These are phyloP conservation scores for Tragulus kanchil DNA, from an alignment of 2,113 vertebrate genomes.

Conservation along the genomic window DNA sequence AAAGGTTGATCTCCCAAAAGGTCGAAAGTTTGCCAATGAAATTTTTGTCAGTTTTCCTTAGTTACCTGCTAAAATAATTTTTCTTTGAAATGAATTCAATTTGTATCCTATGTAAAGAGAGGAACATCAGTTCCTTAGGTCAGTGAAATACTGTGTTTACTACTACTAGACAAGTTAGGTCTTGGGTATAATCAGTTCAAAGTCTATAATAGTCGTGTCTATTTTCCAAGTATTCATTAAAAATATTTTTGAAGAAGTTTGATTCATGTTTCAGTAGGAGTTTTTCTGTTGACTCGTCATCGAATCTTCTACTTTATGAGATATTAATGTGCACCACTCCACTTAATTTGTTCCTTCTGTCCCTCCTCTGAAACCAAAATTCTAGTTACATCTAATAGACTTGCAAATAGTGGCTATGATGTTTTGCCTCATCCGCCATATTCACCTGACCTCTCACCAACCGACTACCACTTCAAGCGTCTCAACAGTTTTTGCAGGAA, in stretches of 20 bases:
- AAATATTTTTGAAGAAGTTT: conserved; percentile 65
- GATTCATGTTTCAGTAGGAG: conserved; percentile 38
- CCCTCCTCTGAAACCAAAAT: conserved; percentile 51
- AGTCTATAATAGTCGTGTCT: conserved; percentile 40
- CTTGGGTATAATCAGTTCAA: conserved; percentile 27
- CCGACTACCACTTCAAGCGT: not conserved
- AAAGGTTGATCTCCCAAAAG: conserved; percentile 35
- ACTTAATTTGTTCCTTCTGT: conserved; percentile 65
- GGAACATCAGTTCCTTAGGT: conserved; percentile 37
- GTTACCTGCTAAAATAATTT: conserved; percentile 39
- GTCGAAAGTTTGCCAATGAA: conserved; percentile 1
- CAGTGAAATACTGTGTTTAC: not conserved
- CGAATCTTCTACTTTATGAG: conserved; percentile 57
- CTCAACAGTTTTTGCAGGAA: not conserved
- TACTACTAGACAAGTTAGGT: conserved; percentile 35
- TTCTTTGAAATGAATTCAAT: conserved; percentile 48
- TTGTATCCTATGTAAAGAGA: conserved; percentile 20
- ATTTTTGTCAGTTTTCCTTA: conserved; percentile 44
- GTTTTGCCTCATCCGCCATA: not conserved
- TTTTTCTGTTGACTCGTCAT: conserved; percentile 60
- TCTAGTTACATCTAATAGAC: too few species aligned
- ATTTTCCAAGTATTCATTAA: conserved; percentile 46
- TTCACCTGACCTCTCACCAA: not conserved
- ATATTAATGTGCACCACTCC: conserved; percentile 55
- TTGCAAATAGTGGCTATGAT: not conserved